These are phyloP conservation scores for Tinea semifulvella DNA, from an alignment of 2,888 invertebrate genomes.

Conservation along the genomic window DNA sequence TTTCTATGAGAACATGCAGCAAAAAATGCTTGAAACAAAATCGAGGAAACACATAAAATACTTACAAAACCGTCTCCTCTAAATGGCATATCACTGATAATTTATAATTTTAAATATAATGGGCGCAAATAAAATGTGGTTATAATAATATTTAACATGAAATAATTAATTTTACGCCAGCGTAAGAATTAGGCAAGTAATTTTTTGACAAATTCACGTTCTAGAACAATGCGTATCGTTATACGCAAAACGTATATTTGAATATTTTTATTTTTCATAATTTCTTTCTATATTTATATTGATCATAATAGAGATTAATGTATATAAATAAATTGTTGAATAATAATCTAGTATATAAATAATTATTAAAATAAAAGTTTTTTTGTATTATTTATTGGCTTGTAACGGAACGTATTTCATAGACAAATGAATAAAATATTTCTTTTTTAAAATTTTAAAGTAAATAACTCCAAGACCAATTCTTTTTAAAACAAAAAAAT, in stretches of 20 bases:
- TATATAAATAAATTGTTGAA: background rate
- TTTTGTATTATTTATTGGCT: too few relatives aligned
- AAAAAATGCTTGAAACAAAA: constrained; percentile 25
- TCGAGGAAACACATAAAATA: constrained; percentile 29
- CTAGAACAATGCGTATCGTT: constrained; percentile 40
- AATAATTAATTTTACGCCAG: constrained; percentile 7
- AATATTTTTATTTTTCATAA: background rate
- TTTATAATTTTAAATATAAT: background rate
- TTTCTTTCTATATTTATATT: background rate
- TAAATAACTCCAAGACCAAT: too few relatives aligned
- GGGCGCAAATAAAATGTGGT: background rate
- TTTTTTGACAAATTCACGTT: constrained; percentile 22
- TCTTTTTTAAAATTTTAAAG: too few relatives aligned
- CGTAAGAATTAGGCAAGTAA: constrained; percentile 9
- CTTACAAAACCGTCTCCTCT: constrained; percentile 56
- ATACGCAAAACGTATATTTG: background rate
- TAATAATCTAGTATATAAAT: background rate
- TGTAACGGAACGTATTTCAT: too few relatives aligned
- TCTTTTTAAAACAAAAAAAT: too few relatives aligned
- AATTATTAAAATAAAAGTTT: background rate
- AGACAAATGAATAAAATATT: too few relatives aligned
- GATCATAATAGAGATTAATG: background rate
- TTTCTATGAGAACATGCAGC: constrained; percentile 11
- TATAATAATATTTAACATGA: background rate
- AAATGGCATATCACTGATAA: constrained; percentile 42